Conservation (phyloP, 2,797 vertebrate species). For the Avahi laniger region DNA sequence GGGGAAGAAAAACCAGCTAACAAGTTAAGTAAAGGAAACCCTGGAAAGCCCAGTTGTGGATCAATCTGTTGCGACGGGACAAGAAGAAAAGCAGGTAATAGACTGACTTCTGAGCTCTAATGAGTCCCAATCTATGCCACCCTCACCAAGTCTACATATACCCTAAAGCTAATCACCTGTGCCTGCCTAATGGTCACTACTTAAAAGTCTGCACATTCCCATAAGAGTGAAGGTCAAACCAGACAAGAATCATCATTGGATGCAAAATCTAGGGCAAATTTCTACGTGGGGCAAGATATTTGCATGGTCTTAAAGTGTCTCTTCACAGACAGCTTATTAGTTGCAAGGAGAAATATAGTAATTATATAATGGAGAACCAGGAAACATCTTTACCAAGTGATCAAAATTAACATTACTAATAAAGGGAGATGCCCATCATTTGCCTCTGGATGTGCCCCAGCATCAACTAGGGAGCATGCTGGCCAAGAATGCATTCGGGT, state of each 20-base stretch:
- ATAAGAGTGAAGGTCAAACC: background rate
- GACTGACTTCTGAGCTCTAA: slow-evolving; percentile 26
- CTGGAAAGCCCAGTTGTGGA: slow-evolving; percentile 37
- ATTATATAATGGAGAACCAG: background rate
- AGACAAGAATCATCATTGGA: background rate
- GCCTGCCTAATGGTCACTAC: background rate
- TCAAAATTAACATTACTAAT: background rate
- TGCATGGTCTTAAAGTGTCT: background rate
- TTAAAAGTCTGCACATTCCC: background rate
- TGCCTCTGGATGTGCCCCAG: background rate
- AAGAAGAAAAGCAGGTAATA: background rate
- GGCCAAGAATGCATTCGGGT: background rate
- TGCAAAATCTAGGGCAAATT: background rate
- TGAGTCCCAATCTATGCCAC: background rate
- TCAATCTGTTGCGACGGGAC: slow-evolving; percentile 40
- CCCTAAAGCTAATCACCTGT: slow-evolving; percentile 17
- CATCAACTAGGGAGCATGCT: no score
- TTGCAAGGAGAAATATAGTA: background rate
- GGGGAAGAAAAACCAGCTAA: background rate
- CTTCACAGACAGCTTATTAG: background rate
- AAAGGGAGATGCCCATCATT: background rate
- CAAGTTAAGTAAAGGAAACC: slow-evolving; percentile 62
- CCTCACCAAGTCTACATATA: background rate
- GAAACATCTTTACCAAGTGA: background rate
- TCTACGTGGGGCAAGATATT: background rate